A percentile compares a stretch with the other conserved stretches of the same genome.
phyloP scores from a whole-genome alignment of 1,140 invertebrate genomes.

The Linepithema humile region DNA sequence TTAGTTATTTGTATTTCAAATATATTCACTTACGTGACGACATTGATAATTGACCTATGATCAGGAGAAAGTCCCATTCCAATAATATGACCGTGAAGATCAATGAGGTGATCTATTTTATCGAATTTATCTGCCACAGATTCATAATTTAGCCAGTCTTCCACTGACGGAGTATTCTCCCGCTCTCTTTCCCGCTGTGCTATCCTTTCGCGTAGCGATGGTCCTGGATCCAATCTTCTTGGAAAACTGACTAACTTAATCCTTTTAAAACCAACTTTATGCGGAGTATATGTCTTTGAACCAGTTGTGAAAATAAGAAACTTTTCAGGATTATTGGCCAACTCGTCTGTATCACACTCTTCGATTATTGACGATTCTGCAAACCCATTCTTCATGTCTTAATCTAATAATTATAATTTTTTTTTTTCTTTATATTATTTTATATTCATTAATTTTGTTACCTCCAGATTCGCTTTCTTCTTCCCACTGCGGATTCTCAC shows the following conservation, averaged over 20 bases:
- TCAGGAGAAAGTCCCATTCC: slow-evolving; percentile 95
- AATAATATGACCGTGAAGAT: slow-evolving; percentile 95
- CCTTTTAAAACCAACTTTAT: slow-evolving; percentile 94
- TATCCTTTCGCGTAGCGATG: slow-evolving; percentile 88
- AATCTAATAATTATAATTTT: background rate
- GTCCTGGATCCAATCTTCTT: slow-evolving; percentile 88
- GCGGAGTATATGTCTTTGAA: slow-evolving; percentile 93
- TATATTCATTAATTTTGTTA: no score
- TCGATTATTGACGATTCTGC: slow-evolving; percentile 78
- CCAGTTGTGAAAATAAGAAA: slow-evolving; percentile 95
- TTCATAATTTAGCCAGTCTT: slow-evolving; percentile 89
- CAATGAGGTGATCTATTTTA: slow-evolving; percentile 92
- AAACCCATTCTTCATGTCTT: slow-evolving; percentile 22
- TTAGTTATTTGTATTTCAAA: background rate
- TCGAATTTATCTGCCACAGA: slow-evolving; percentile 90
- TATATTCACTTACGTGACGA: background rate
- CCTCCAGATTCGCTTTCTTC: slow-evolving; percentile 75
- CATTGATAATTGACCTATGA: slow-evolving; percentile 86
- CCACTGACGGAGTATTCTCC: slow-evolving; percentile 82
- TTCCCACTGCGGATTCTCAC: slow-evolving; percentile 70
- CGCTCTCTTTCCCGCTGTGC: slow-evolving; percentile 85
- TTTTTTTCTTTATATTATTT: background rate
- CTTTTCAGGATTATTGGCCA: slow-evolving; percentile 87
- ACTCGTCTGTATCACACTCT: slow-evolving; percentile 84
- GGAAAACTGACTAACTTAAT: slow-evolving; percentile 91